Conservation (phyloP, 2,797 vertebrate species). For the Myotis daubentonii region DNA sequence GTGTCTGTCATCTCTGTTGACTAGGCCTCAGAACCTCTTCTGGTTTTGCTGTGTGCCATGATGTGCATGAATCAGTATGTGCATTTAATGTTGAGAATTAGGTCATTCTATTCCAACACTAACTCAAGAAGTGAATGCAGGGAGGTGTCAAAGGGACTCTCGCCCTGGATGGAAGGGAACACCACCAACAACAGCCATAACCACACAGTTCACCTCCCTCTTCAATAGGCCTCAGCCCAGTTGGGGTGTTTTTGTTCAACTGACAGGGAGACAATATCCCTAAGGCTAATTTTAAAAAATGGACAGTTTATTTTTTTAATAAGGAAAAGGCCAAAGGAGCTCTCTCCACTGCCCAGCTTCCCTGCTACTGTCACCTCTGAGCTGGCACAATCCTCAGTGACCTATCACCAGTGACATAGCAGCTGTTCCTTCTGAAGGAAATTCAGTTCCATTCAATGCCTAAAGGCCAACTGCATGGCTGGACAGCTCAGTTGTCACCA, state of each 20-base stretch:
- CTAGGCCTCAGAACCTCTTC: background rate
- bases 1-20: background rate
- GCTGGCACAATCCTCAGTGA: background rate
- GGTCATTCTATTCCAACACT: background rate
- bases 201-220: background rate
- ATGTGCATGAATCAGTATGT: background rate
- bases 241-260: background rate
- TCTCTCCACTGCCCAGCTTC: background rate
- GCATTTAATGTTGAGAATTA: background rate
- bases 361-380: background rate
- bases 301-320: background rate
- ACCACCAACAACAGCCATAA: fast-evolving
- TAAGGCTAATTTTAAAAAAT: background rate
- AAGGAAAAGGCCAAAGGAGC: background rate
- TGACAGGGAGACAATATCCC: background rate
- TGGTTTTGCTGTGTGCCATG: background rate
- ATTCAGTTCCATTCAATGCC: background rate
- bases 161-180: background rate
- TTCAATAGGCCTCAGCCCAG: background rate
- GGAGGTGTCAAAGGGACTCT: background rate
- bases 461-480: background rate
- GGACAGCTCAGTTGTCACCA: background rate
- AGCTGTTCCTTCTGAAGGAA: background rate
- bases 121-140: background rate
- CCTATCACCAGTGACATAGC: background rate